Evolutionary conservation across 2,797 vertebrate genomes (phyloP).

Genomic region (Epinephelus coioides): DNA sequence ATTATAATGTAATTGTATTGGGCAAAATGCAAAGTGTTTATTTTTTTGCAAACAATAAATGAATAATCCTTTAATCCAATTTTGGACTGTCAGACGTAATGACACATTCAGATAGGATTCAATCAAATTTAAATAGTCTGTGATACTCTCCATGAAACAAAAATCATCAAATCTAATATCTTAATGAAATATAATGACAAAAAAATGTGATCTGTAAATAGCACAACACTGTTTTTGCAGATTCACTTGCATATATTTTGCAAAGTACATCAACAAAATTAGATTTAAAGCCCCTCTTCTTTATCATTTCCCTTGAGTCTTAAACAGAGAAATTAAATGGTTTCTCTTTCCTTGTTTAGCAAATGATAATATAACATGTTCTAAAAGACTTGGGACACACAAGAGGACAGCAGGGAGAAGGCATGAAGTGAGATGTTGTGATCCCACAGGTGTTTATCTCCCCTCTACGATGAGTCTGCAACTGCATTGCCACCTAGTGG

Average conservation of each 20-base stretch:
- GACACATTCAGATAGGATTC: background rate
- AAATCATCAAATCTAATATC: background rate
- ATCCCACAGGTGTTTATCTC: constrained; percentile 74
- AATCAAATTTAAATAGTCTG: background rate
- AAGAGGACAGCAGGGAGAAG: constrained; percentile 54
- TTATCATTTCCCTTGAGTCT: background rate
- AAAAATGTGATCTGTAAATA: no score
- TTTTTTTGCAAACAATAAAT: constrained; percentile 1
- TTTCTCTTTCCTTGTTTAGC: constrained; percentile 35
- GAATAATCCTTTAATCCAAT: no score
- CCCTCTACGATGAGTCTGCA: constrained; percentile 62
- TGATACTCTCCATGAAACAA: no score
- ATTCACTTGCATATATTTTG: no score
- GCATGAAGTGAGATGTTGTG: constrained; percentile 58
- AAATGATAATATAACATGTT: constrained; percentile 46
- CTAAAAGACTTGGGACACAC: constrained; percentile 35
- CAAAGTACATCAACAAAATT: no score
- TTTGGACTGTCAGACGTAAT: background rate
- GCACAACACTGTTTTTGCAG: no score
- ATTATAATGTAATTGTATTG: background rate
- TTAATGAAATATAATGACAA: no score
- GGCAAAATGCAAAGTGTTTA: background rate
- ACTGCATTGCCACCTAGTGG: constrained; percentile 85
- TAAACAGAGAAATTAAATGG: constrained; percentile 19
- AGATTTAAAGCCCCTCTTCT: no score